These are phyloP conservation scores for Molossus alvarezi DNA, from an alignment of 2,797 vertebrate species.

Conservation along the genomic window DNA sequence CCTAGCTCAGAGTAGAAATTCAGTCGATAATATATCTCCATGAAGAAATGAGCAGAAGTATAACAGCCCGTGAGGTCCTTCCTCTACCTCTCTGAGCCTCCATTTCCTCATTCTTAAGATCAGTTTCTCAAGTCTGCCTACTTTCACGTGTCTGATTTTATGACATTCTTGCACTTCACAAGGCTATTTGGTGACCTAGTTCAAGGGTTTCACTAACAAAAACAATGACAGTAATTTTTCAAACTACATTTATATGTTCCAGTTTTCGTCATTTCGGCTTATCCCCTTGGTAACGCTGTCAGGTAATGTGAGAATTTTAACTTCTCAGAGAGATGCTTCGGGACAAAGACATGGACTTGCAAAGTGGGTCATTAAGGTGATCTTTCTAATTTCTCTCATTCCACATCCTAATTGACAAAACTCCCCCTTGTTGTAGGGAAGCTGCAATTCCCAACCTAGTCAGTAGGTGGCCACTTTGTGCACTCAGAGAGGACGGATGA, in stretches of 20 bases:
- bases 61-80: neutral
- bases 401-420: neutral
- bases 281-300: neutral
- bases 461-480: slow-evolving; percentile 66
- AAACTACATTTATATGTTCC: neutral
- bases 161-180: neutral
- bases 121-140: neutral
- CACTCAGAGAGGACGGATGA: neutral
- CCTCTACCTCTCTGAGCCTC: neutral
- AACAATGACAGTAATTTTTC: neutral
- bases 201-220: slow-evolving; percentile 6
- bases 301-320: slow-evolving; percentile 30
- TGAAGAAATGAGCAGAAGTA: neutral
- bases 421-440: neutral
- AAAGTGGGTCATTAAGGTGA: neutral
- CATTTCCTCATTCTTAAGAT: slow-evolving; percentile 18
- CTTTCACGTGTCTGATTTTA: slow-evolving; percentile 10
- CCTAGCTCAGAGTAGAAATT: neutral
- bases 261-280: slow-evolving; percentile 37
- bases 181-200: neutral
- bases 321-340: neutral
- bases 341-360: neutral
- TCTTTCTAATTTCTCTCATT: neutral
- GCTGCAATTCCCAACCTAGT: slow-evolving; percentile 32
- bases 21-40: neutral